These are phyloP conservation scores for Achatina immaculata DNA, from an alignment of 1,140 invertebrate species.

Conservation along the genomic window DNA sequence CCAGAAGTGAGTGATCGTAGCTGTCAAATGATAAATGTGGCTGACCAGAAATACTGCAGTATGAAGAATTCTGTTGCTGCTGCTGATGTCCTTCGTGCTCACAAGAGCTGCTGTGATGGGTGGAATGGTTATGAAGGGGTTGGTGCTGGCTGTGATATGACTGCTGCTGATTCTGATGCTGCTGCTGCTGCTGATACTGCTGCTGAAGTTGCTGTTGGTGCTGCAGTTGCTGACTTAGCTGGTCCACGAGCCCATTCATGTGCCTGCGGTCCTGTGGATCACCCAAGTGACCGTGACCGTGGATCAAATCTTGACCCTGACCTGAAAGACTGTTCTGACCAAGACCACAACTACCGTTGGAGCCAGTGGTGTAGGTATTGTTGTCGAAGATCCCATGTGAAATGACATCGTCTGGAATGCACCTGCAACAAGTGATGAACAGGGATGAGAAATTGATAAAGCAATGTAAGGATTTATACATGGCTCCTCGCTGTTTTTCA, in stretches of 20 bases:
- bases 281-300: not conserved
- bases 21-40: not conserved
- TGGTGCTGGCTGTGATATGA: not conserved
- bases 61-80: not conserved
- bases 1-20: not conserved
- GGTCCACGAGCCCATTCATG: not conserved
- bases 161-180: not conserved
- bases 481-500: too few relatives aligned
- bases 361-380: not conserved
- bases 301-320: not conserved
- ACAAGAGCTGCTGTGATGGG: not conserved
- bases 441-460: too few relatives aligned
- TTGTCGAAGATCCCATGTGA: not conserved
- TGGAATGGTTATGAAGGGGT: not conserved
- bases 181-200: not conserved
- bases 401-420: not conserved
- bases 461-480: too few relatives aligned
- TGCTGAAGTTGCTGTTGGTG: not conserved
- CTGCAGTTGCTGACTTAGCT: constrained; percentile 1
- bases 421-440: not conserved
- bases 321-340: not conserved
- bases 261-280: not conserved
- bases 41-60: not conserved
- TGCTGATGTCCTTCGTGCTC: not conserved
- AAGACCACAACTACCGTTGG: constrained; percentile 6